Evolutionary conservation across 2,113 vertebrate species (phyloP).

Genomic region (Oreamnos americanus): DNA sequence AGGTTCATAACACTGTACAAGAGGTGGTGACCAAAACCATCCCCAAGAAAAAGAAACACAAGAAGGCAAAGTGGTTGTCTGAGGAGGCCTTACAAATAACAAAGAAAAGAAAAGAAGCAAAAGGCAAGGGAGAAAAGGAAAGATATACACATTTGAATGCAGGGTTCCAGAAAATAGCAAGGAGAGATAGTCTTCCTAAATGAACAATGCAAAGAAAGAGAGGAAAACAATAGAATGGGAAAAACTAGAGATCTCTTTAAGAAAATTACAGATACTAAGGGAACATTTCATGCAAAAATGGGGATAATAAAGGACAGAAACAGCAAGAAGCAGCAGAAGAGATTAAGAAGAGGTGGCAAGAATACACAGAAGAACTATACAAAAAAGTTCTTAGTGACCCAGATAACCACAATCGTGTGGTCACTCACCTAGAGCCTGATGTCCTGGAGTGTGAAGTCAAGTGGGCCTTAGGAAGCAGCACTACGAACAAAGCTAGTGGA

Average conservation of each 20-base stretch:
- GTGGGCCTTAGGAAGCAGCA: no score
- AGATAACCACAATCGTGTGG: no score
- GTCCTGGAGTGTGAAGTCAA: no score
- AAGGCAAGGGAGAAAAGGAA: not conserved
- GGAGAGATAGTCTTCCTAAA: not conserved
- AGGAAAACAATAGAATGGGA: not conserved
- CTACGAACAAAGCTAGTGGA: no score
- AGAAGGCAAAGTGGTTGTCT: not conserved
- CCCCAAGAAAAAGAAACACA: no score
- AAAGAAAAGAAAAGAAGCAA: not conserved
- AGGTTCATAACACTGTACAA: not conserved
- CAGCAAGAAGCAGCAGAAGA: not conserved
- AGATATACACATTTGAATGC: not conserved
- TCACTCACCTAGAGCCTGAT: no score
- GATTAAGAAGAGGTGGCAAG: not conserved
- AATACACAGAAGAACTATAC: not conserved
- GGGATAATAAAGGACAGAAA: not conserved
- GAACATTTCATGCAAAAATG: not conserved
- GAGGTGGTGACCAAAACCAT: not conserved
- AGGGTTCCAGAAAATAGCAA: not conserved
- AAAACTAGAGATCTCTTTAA: not conserved
- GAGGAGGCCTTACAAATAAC: not conserved
- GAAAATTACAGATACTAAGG: not conserved
- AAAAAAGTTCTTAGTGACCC: not conserved
- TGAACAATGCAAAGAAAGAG: not conserved